A percentile compares a stretch with the other conserved stretches of the same genome.
phyloP scores from a whole-genome alignment of 2,113 vertebrate species.

The Montifringilla adamsi region DNA sequence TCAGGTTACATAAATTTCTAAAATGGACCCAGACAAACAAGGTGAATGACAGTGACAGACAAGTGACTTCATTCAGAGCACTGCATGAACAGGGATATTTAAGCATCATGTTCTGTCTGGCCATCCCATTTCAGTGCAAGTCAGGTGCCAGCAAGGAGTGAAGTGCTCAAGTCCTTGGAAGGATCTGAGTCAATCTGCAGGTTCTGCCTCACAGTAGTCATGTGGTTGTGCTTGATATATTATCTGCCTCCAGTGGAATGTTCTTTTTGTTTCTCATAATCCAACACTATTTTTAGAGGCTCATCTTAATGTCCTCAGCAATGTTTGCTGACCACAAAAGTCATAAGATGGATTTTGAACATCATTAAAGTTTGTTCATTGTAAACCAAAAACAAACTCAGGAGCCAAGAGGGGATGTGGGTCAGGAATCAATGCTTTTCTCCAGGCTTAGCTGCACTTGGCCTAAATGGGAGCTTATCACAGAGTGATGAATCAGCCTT shows the following conservation, averaged over 20 bases:
- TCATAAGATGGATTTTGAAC: not conserved
- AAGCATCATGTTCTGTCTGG: not conserved
- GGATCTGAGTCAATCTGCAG: not conserved
- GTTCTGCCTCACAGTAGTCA: not conserved
- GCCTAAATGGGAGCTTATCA: not conserved
- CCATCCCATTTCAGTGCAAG: not conserved
- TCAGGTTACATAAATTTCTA: not conserved
- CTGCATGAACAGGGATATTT: not conserved
- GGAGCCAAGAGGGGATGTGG: not conserved
- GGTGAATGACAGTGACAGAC: not conserved
- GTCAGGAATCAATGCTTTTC: not conserved
- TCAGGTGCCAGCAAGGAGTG: not conserved
- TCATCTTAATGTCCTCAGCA: not conserved
- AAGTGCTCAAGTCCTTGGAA: not conserved
- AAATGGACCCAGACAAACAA: not conserved
- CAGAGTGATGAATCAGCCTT: not conserved
- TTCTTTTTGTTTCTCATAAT: not conserved
- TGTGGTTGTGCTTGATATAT: not conserved
- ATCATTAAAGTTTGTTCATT: not conserved
- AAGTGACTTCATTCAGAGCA: not conserved
- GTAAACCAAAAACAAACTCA: constrained; percentile 18
- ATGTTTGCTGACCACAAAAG: not conserved
- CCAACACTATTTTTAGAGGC: not conserved
- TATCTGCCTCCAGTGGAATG: not conserved
- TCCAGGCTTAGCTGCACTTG: not conserved